phyloP scores from a whole-genome alignment of 2,797 vertebrate species.

The Hippocampus kuda region DNA sequence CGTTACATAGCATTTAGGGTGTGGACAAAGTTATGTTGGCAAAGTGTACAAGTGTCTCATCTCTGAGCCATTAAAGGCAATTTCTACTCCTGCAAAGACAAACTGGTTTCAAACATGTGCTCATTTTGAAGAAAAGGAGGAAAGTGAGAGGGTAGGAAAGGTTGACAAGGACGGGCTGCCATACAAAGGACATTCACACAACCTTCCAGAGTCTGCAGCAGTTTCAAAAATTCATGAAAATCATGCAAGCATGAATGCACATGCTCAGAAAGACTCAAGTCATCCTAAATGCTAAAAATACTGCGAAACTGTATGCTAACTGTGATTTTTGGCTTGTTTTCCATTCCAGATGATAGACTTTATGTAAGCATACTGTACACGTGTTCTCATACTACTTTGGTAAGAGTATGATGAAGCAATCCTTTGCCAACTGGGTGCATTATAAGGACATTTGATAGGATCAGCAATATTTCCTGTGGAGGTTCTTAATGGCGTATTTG shows the following conservation, averaged over 20 bases:
- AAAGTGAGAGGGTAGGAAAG: slow-evolving; percentile 1
- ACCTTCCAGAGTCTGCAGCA: slow-evolving; percentile 42
- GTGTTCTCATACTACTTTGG: not conserved
- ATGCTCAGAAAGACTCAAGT: not conserved
- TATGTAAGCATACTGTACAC: not conserved
- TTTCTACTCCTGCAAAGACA: slow-evolving; percentile 5
- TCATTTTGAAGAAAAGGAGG: slow-evolving; percentile 15
- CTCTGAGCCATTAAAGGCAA: slow-evolving; percentile 8
- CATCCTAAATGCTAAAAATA: not conserved
- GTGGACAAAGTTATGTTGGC: not conserved
- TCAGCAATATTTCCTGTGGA: not conserved
- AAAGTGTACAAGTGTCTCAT: not conserved
- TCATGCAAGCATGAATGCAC: slow-evolving; percentile 7
- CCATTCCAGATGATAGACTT: too few species aligned
- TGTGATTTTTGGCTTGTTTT: not conserved
- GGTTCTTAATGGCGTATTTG: not conserved
- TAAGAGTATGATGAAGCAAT: not conserved
- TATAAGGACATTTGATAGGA: not conserved
- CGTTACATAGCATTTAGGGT: slow-evolving; percentile 5
- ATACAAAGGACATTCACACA: slow-evolving; percentile 35
- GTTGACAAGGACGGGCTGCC: not conserved
- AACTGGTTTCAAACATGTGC: slow-evolving; percentile 11
- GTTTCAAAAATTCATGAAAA: slow-evolving; percentile 6
- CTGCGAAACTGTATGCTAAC: not conserved
- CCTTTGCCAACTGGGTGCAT: not conserved